A percentile compares a stretch with the other conserved stretches of the same genome.
These are phyloP conservation scores for Brienomyrus brachyistius DNA, from an alignment of 2,113 vertebrate species.

Conservation along the genomic window DNA sequence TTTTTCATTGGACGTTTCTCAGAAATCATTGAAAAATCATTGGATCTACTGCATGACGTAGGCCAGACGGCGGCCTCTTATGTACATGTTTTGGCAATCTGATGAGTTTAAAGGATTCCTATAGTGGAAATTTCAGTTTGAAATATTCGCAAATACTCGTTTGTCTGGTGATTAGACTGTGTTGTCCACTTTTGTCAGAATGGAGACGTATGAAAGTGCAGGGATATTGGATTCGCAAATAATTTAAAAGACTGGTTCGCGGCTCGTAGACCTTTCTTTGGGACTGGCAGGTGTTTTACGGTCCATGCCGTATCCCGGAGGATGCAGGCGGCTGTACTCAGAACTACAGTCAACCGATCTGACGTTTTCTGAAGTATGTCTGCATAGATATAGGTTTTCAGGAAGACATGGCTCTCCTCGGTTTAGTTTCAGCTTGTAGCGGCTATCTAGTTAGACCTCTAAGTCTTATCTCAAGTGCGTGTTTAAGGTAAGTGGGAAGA, in stretches of 20 bases:
- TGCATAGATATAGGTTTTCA: background rate
- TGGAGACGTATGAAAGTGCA: background rate
- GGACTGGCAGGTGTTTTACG: background rate
- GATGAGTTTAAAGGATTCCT: background rate
- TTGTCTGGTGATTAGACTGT: background rate
- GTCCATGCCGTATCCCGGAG: background rate
- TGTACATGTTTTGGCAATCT: background rate
- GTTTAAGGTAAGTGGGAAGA: conserved; percentile 15
- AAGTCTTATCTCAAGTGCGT: background rate
- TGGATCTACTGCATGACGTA: background rate
- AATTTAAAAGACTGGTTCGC: background rate
- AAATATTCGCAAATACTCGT: background rate
- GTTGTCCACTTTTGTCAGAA: background rate
- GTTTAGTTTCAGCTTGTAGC: conserved; percentile 15
- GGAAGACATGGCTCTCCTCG: conserved; percentile 2
- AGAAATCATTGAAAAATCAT: background rate
- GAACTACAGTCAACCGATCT: background rate
- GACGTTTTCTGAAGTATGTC: background rate
- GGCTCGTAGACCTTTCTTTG: background rate
- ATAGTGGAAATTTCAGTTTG: background rate
- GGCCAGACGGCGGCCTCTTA: background rate
- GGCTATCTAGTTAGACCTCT: conserved; percentile 1
- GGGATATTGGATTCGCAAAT: background rate
- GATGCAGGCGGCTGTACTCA: background rate
- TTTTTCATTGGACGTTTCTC: background rate